These are phyloP conservation scores for Hirtodrosophila cameraria DNA, from an alignment of 2,888 invertebrate species.

Conservation along the genomic window DNA sequence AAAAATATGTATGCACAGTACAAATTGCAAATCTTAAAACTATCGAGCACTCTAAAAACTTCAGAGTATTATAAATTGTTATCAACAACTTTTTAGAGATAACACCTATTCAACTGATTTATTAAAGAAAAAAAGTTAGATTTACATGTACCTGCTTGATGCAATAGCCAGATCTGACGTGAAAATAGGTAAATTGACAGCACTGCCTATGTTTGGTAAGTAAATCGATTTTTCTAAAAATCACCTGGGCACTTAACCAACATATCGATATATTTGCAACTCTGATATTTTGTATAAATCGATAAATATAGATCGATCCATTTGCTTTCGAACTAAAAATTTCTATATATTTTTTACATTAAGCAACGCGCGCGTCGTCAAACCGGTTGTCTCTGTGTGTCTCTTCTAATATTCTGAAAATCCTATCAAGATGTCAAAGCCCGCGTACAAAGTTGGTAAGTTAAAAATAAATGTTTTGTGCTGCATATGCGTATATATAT, in stretches of 20 bases:
- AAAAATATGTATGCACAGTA: too few species aligned
- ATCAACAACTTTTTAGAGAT: too few species aligned
- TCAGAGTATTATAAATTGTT: too few species aligned
- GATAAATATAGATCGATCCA: conserved; percentile 28
- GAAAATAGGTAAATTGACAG: too few species aligned
- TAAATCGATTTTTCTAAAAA: too few species aligned
- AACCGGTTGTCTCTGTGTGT: conserved; percentile 53
- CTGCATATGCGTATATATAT: conserved; percentile 6
- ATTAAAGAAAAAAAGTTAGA: too few species aligned
- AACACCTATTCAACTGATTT: too few species aligned
- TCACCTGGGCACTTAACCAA: not conserved
- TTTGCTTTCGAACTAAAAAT: conserved; percentile 25
- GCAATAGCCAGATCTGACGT: too few species aligned
- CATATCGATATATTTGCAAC: conserved; percentile 1
- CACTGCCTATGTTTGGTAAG: too few species aligned
- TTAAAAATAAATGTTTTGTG: conserved; percentile 46
- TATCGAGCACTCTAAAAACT: too few species aligned
- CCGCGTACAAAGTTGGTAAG: conserved; percentile 83
- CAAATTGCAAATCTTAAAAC: too few species aligned
- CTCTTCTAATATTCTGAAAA: conserved; percentile 12
- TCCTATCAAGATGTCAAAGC: conserved; percentile 75
- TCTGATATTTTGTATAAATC: not conserved
- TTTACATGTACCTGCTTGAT: too few species aligned
- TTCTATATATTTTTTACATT: conserved; percentile 46
- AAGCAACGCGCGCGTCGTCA: conserved; percentile 60